Conservation (phyloP, 1,140 invertebrate genomes). For the Argopecten irradians region DNA sequence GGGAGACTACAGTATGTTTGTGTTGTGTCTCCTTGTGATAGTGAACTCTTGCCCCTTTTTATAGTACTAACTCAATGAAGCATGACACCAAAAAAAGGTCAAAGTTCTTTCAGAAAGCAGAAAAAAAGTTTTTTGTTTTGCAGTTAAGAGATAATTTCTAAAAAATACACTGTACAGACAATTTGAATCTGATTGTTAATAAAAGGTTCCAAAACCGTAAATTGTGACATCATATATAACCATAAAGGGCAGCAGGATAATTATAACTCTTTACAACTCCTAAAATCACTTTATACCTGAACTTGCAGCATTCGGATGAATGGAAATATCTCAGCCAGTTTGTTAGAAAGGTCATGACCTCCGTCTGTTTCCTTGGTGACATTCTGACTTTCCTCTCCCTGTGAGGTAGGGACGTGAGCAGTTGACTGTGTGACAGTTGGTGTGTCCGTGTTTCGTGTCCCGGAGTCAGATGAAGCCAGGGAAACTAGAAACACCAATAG, state of each 20-base stretch:
- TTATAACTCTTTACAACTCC: background rate
- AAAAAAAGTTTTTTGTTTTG: too few species aligned
- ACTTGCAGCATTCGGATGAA: constrained; percentile 67
- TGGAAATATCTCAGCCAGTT: constrained; percentile 64
- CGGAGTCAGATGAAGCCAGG: constrained; percentile 63
- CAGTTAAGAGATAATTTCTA: too few species aligned
- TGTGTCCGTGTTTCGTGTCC: constrained; percentile 53
- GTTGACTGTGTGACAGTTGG: constrained; percentile 50
- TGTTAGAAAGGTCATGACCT: constrained; percentile 51
- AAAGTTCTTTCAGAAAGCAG: too few species aligned
- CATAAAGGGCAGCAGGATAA: background rate
- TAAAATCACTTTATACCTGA: constrained; percentile 59
- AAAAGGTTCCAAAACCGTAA: too few species aligned
- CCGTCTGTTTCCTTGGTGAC: constrained; percentile 27
- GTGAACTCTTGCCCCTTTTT: too few species aligned
- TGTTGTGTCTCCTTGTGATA: too few species aligned
- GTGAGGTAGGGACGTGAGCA: constrained; percentile 31
- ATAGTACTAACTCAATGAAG: too few species aligned
- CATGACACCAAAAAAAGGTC: too few species aligned
- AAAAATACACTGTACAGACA: too few species aligned
- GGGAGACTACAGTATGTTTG: too few species aligned
- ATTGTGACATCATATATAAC: background rate
- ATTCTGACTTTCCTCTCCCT: constrained; percentile 30
- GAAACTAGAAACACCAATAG: constrained; percentile 58
- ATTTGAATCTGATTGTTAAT: too few species aligned